Evolutionary conservation across 2,888 invertebrate genomes (phyloP).

Genomic region (Helicoverpa assulta): DNA sequence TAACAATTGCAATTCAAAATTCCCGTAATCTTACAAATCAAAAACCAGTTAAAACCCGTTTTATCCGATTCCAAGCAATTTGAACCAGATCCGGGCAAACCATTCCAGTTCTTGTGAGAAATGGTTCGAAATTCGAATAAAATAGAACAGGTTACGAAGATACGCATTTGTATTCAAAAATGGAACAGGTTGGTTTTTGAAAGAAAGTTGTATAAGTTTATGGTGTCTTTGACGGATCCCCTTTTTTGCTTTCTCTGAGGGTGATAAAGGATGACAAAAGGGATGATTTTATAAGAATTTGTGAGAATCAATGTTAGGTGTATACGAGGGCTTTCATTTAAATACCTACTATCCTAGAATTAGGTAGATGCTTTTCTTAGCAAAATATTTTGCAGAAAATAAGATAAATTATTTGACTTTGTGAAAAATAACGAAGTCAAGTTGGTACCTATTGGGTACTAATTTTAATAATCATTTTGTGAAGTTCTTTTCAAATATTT

Average conservation of each 20-base stretch:
- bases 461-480: too few species aligned
- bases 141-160: constrained; percentile 58
- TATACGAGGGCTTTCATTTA: background rate
- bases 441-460: too few species aligned
- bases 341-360: background rate
- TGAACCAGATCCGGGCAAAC: constrained; percentile 61
- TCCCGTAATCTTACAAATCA: constrained; percentile 60
- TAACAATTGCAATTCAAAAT: constrained; percentile 55
- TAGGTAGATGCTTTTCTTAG: too few species aligned
- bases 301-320: background rate
- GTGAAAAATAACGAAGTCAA: too few species aligned
- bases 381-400: too few species aligned
- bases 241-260: background rate
- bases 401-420: too few species aligned
- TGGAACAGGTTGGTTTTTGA: constrained; percentile 62
- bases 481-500: too few species aligned
- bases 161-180: constrained; percentile 51
- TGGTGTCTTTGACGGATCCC: background rate
- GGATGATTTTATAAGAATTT: background rate
- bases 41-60: constrained; percentile 61
- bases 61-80: constrained; percentile 60
- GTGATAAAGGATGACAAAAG: constrained; percentile 7
- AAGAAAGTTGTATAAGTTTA: constrained; percentile 26
- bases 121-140: constrained; percentile 27
- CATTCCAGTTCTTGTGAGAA: constrained; percentile 58